These are phyloP conservation scores for Rhineura floridana DNA, from an alignment of 2,113 vertebrate genomes.

Conservation along the genomic window DNA sequence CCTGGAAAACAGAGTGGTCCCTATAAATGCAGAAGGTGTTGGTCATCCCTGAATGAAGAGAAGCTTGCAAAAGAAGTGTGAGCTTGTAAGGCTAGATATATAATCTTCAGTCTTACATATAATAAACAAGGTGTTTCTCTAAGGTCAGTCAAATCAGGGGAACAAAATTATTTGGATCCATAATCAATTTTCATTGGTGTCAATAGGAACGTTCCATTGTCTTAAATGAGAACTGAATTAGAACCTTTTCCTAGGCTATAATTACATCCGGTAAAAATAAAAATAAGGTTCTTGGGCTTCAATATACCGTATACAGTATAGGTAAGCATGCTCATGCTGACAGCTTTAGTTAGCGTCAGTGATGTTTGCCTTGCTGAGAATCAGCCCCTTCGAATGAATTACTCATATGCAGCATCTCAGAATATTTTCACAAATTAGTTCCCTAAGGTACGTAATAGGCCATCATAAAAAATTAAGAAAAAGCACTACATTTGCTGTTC, in stretches of 20 bases:
- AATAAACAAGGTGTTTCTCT: neutral
- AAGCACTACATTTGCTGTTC: conserved; percentile 40
- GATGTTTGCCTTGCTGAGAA: conserved; percentile 20
- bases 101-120: neutral
- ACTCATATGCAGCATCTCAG: conserved; percentile 16
- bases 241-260: neutral
- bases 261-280: neutral
- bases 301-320: neutral
- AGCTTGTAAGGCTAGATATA: neutral
- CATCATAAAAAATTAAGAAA: conserved; percentile 35
- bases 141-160: neutral
- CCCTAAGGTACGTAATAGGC: conserved; percentile 25
- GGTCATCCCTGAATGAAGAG: too few species aligned
- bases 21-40: neutral
- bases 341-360: conserved; percentile 31
- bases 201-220: neutral
- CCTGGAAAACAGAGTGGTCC: neutral
- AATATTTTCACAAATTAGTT: conserved; percentile 41
- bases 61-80: neutral
- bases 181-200: neutral
- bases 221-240: neutral
- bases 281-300: neutral
- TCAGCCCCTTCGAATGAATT: conserved; percentile 21
- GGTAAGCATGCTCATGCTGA: conserved; percentile 24
- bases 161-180: neutral